Conservation (phyloP, 2,113 vertebrate species). For the Gnathonemus longibarbis region DNA sequence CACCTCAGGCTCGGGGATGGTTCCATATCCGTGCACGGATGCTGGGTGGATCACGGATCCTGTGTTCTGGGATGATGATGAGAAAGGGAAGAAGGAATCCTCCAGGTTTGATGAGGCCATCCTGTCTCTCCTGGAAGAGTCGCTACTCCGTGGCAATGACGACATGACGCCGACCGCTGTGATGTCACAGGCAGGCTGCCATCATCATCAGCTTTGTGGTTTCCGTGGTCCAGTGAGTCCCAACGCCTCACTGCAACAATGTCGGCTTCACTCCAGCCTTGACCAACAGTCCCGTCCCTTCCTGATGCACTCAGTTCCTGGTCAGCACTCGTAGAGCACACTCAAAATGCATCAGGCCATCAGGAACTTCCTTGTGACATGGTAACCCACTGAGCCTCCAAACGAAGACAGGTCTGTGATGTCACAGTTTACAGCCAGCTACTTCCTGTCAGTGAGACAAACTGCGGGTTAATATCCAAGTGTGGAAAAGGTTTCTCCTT, state of each 20-base stretch:
- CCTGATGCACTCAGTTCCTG: not conserved
- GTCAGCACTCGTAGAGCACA: not conserved
- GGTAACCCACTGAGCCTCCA: not conserved
- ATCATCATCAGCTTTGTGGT: not conserved
- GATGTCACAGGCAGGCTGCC: not conserved
- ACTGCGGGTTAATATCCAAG: not conserved
- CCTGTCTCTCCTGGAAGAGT: slow-evolving; percentile 47
- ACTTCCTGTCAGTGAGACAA: not conserved
- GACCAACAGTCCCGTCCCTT: not conserved
- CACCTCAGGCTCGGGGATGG: not conserved
- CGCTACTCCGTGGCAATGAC: not conserved
- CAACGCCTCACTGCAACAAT: not conserved
- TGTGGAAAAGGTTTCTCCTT: not conserved
- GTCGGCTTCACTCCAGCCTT: not conserved
- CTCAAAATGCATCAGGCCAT: not conserved
- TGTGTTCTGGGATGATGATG: slow-evolving; percentile 40
- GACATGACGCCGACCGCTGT: not conserved
- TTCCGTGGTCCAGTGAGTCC: not conserved
- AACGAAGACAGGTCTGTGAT: not conserved
- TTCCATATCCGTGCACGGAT: not conserved
- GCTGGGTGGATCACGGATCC: slow-evolving; percentile 23
- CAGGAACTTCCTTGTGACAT: not conserved
- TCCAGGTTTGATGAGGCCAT: slow-evolving; percentile 59
- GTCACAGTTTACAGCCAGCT: not conserved
- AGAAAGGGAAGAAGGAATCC: slow-evolving; percentile 65